Evolutionary conservation across 2,797 vertebrate genomes (phyloP), one percentile per base, ranked within the genome.

Genomic region (Sebastes reedi): DNA sequence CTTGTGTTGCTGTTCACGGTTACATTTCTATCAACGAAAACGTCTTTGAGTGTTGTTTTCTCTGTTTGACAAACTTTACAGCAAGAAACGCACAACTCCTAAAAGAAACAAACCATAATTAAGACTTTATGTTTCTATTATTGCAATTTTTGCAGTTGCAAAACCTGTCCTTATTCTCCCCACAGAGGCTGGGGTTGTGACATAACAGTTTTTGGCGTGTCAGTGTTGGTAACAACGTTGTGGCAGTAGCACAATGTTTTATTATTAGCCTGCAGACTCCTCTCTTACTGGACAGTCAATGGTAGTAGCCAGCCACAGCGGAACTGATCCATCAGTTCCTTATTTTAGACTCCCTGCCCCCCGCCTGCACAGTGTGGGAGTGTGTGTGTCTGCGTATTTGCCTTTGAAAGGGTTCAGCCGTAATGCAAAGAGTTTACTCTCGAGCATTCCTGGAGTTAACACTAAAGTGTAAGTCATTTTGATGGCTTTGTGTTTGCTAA

Each of bases 241-340:
- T 77, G 72, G 77, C 84, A 84, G 81, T 70, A 71, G 74, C 62
- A 36, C 60, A 80, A 56, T 46, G 79, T 85, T 89, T 88, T 94
- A 94, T 88, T 85, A 92, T 95, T 93, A 93, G 90, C 80, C 62
- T 55, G 69, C 32, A 61, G 67, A 79, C 73, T 82, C 25, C 30
- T 81, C 52, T 88, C 73, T 81, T 52, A 76, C 77, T 85, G 90
- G 85, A 85, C 85, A 75, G 85, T 92, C 80, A 80, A 77, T 88
- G 79, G 77, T 81, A 85, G 88, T 88, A 79, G 79, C 72, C 67
- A 66, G 75, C 62, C 72, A 24, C 70, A 87, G 89, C 66, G 55
- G 88, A 93, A 83, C 85, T 85, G 79, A 91, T 92, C 87, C 89
- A 91, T 91, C 87, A 81, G 77, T 90, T 88, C 84, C 89, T 88